Evolutionary conservation across 2,113 vertebrate species (phyloP).

Genomic region (Chascanopsetta lugubris): DNA sequence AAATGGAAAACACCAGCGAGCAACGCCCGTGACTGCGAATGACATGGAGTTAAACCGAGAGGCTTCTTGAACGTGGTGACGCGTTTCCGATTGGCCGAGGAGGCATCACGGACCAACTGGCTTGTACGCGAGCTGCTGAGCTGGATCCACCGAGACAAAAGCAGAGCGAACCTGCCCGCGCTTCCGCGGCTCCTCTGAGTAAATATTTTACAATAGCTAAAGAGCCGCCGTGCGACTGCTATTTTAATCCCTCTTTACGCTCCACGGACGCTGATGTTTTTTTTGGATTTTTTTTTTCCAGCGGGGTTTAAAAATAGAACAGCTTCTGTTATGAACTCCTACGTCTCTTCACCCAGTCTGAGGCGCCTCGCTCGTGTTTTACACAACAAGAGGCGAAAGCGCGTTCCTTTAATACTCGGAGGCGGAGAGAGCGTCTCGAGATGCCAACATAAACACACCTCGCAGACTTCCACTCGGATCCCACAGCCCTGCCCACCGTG

Average conservation of each 20-base stretch:
- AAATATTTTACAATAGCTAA: constrained; percentile 72
- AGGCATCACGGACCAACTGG: constrained; percentile 30
- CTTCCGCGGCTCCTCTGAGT: constrained; percentile 55
- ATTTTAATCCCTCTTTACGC: constrained; percentile 68
- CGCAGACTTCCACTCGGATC: constrained; percentile 21
- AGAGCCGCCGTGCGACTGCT: constrained; percentile 57
- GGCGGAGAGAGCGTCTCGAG: constrained; percentile 16
- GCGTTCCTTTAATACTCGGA: neutral
- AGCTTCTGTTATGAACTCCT: constrained; percentile 27
- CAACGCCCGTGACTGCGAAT: constrained; percentile 3
- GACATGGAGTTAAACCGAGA: constrained; percentile 10
- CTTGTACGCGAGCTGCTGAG: constrained; percentile 9
- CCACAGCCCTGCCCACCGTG: constrained; percentile 9
- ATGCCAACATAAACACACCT: constrained; percentile 24
- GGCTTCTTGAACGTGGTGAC: constrained; percentile 8
- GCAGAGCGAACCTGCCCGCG: constrained; percentile 39
- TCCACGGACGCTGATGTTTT: constrained; percentile 61
- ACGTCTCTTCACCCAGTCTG: constrained; percentile 15
- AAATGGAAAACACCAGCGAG: constrained; percentile 1
- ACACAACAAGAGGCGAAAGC: constrained; percentile 4
- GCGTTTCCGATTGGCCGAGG: constrained; percentile 15
- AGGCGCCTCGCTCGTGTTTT: constrained; percentile 5
- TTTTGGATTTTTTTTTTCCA: constrained; percentile 39
- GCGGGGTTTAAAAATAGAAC: constrained; percentile 61
- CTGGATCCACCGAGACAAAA: constrained; percentile 37